A percentile compares a stretch with the other conserved stretches of the same genome.
Conservation (phyloP, 2,797 vertebrate genomes). For the Sparus aurata region DNA sequence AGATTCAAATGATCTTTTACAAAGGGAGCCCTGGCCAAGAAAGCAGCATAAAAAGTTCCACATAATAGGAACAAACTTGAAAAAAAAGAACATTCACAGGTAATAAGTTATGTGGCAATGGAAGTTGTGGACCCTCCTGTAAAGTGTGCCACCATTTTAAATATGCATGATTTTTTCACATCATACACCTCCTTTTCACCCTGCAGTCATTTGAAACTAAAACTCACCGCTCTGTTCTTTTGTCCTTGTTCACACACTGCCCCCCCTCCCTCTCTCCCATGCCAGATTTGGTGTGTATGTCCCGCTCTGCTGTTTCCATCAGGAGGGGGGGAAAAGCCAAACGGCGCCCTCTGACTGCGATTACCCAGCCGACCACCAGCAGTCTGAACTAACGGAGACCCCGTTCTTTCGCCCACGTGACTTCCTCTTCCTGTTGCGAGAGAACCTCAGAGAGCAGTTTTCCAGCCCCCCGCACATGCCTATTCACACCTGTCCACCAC, state of each 20-base stretch:
- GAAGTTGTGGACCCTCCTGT: neutral
- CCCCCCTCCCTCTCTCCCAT: neutral
- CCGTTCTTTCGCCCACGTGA: slow-evolving; percentile 92
- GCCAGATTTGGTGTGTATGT: slow-evolving; percentile 97
- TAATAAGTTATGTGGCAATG: neutral
- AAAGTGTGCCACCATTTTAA: slow-evolving; percentile 16
- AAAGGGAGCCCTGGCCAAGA: no score
- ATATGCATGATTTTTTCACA: slow-evolving; percentile 15
- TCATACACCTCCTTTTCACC: neutral
- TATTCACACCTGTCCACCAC: slow-evolving; percentile 93
- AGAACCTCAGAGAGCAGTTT: slow-evolving; percentile 96
- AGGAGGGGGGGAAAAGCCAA: slow-evolving; percentile 91
- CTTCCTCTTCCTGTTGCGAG: slow-evolving; percentile 93
- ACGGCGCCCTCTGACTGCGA: slow-evolving; percentile 88
- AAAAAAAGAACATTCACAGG: no score
- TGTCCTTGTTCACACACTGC: neutral
- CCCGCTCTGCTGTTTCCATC: slow-evolving; percentile 98
- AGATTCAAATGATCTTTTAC: no score
- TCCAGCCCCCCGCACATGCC: slow-evolving; percentile 91
- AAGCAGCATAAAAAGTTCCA: no score
- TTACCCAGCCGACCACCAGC: slow-evolving; percentile 86
- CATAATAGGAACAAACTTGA: no score
- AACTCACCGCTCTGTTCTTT: slow-evolving; percentile 14
- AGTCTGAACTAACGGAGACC: slow-evolving; percentile 87
- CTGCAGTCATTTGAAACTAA: slow-evolving; percentile 20